phyloP scores from a whole-genome alignment of 2,113 vertebrate species.

The Pogona vitticeps region DNA sequence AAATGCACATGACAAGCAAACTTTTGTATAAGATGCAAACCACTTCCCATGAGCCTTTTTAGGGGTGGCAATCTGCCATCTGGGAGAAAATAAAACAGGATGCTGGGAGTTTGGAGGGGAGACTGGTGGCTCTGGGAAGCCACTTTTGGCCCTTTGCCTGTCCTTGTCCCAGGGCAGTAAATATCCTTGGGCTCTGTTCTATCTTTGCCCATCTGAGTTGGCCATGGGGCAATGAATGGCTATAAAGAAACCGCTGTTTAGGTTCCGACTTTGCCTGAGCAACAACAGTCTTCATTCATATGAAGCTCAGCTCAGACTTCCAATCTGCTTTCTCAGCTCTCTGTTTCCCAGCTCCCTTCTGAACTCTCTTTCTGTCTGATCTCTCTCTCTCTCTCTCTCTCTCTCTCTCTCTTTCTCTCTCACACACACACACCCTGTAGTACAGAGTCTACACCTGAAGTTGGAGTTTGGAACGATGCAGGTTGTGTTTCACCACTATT shows the following conservation, averaged over 20 bases:
- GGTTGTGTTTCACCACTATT: slow-evolving; percentile 82
- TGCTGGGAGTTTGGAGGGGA: neutral
- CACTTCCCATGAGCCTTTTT: too few relatives aligned
- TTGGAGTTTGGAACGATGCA: slow-evolving; percentile 81
- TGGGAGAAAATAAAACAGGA: too few relatives aligned
- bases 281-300: neutral
- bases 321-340: neutral
- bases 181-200: neutral
- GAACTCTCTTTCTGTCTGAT: too few relatives aligned
- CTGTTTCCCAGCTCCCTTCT: neutral
- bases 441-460: slow-evolving; percentile 75
- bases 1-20: too few relatives aligned
- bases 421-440: fast-evolving
- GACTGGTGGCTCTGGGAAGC: too few relatives aligned
- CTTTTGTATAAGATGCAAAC: too few relatives aligned
- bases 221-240: neutral
- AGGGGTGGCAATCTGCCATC: too few relatives aligned
- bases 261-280: neutral
- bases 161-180: neutral
- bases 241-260: neutral
- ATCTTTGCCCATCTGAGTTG: neutral
- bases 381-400: too few relatives aligned
- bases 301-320: neutral
- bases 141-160: too few relatives aligned
- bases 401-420: too few relatives aligned